Evolutionary conservation across 2,888 invertebrate genomes (phyloP), one percentile per base, ranked within the genome.

Genomic region (Omphaloscelis lunosa): DNA sequence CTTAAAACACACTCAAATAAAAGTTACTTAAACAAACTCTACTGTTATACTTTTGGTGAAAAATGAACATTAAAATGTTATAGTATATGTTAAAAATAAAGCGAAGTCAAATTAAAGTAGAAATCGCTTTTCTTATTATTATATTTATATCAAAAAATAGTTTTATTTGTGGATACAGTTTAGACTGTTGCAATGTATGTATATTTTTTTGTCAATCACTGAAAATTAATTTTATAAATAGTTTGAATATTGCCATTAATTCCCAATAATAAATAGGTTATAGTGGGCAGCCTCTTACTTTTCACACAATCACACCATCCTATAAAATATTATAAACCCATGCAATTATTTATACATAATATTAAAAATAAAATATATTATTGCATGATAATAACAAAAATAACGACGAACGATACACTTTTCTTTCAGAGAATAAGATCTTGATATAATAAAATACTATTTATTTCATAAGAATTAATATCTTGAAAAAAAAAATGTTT

Each of bases 131-230:
- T 45, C 58, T 75, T 76, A 80, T 65, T 79, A 80, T 73, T 79
- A 88, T 79, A 79, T 71, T 51, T 59, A 66, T 86, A 84, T 84
- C 74, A 81, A 89, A 86, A 88, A 87, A 80, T 81, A 84, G 82
- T 79, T 88, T 78, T 79, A 77, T 85, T 80, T 79, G 41, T 59
- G 66, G 76, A 80, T 82, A 80, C 67, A 79, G 67, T 65, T 67
- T 61, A 72, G 66, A 77, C 79, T 53, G 80, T 79, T 77, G 73
- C 68, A 68, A 76, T 83, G 62, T 78, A 72, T 75, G 58, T 68
- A 81, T 65, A 39, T 72, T 56, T 75, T 67, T 68, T 53, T 27
- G 68, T 82, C 41, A 75, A 84, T 39, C n/a, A 77, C 56, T 68
- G 72, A 84, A 79, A 77, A 72, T 65, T 34, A 58, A 62, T 77